Base-by-base conservation (phyloP, 2,113 vertebrate genomes). In the Pimephales promelas region DNA sequence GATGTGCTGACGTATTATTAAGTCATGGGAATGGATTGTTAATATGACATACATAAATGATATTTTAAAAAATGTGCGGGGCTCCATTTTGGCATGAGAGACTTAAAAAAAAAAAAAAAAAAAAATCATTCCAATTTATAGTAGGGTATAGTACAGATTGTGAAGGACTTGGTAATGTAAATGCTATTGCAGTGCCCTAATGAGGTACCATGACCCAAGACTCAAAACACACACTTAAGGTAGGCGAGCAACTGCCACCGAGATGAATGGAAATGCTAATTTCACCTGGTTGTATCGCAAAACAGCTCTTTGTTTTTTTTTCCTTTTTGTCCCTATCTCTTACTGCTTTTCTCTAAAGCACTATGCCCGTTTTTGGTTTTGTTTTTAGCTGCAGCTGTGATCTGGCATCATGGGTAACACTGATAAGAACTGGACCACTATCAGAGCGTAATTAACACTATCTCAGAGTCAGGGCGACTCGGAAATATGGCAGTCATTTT, bases 361-460 rank as follows among this genome's bases (percentile, higher is more conserved):
- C 20, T 56, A 1, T 18, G 31, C 14, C 9, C 13, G 47, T 77
- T 68, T 80, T 83, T 72, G 4, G 83, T 87, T 73, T 22, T 77
- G 59, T 76, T 83, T 72, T n/a, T n/a, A n/a, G 3, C 83, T 87
- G 73, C 22, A 74, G 70, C 85, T 85, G 34, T 78, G 78, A 87
- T 88, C 79, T 86, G 49, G 68, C 87, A 85, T 76, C 83, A 72
- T 87, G 85, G 83, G 71, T 86, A 73, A 76, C 85, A 84, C 73
- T 78, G 87, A 81, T 66, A 74, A 88, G 56, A 84, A 88, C 89
- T 87, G 85, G 85, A 86, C 72, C 87, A 84, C 90, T 89, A 91
- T 90, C 72, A 43, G 87, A 83, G 89, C 87, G 83, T 91, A 91
- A 92, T 94, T 91, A 91, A 90, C 91, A 90, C 64, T 84, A 88